Percentiles rank a stretch among this genome's conserved stretches.
phyloP scores from a whole-genome alignment of 2,113 vertebrate species.

The Etheostoma cragini region DNA sequence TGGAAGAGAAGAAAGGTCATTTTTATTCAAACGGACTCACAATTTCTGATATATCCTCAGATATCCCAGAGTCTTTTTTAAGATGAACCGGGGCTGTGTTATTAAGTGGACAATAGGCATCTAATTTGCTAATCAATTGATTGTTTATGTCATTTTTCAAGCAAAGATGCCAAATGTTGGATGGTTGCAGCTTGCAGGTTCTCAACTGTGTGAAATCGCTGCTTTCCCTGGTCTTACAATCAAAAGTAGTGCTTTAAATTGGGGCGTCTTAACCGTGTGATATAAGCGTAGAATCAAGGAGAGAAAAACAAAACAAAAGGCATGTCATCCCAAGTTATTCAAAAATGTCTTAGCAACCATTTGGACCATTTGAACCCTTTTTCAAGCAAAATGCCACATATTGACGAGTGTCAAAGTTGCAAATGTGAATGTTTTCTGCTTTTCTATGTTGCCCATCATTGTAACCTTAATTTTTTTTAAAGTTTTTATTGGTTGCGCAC shows the following conservation, averaged over 20 bases:
- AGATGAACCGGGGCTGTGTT: not conserved
- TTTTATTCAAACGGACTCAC: not conserved
- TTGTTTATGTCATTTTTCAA: not conserved
- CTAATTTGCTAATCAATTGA: not conserved
- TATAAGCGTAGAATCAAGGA: not conserved
- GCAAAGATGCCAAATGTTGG: not conserved
- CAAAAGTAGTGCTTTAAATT: not conserved
- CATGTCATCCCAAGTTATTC: not conserved
- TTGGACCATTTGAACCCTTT: no score
- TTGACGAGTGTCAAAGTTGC: not conserved
- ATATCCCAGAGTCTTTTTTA: not conserved
- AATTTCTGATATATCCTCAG: not conserved
- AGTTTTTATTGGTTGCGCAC: not conserved
- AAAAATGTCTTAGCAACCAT: not conserved
- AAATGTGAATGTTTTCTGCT: no score
- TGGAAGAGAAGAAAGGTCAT: constrained; percentile 59
- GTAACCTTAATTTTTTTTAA: not conserved
- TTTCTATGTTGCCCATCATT: not conserved
- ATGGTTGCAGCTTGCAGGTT: not conserved
- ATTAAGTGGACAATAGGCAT: not conserved
- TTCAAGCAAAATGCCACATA: not conserved
- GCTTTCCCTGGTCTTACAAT: not conserved
- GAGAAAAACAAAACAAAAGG: not conserved
- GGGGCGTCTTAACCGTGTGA: no score
- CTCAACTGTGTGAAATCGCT: not conserved